Base-by-base conservation (phyloP, 2,113 vertebrate species). In the Panurus biarmicus region DNA sequence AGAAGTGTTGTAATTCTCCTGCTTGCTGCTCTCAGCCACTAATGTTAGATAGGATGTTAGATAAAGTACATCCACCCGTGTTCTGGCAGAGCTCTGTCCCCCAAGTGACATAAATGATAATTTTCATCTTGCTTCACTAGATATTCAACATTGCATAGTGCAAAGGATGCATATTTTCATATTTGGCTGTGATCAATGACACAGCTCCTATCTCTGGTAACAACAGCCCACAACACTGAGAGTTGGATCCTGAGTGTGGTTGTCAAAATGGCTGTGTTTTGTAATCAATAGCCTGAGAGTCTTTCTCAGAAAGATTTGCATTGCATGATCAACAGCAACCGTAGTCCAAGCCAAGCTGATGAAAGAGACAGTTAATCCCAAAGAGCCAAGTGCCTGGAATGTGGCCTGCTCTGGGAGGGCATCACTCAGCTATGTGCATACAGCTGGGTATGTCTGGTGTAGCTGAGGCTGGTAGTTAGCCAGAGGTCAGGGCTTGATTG, bases 361-460 rank as follows among this genome's bases (percentile, higher is more conserved):
- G 87, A 81, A 95, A 95, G 81, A 94, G 75, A 96, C 95, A 94
- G 92, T 93, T 97, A 97, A 97, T 96, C 94, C 89, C 85, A 91
- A 96, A 89, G 60, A 94, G 66, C 47, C 73, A 91, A 95, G 74
- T 44, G 56, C 40, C 44, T 88, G 86, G 91, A 95, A 95, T 81
- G 89, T 95, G 82, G 72, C 67, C 62, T 58, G 91, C 83, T 88
- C n/a, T 45, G 65, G 9, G n/a, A 23, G 61, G 69, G 42, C 64
- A 93, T 88, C 57, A 26, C 48, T 81, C 87, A 60, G 67, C 62
- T 56, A 76, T 3, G 2, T 70, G 82, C 72, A 14, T 40, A 33
- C 45, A 79, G 94, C 64, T 92, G 84, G 78, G 35, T 84, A 90
- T 64, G 85, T 84, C 85, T 67, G 51, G 35, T 60, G 56, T 28